Evolutionary conservation across 2,113 vertebrate genomes (phyloP).

Genomic region (Zosterops borbonicus): DNA sequence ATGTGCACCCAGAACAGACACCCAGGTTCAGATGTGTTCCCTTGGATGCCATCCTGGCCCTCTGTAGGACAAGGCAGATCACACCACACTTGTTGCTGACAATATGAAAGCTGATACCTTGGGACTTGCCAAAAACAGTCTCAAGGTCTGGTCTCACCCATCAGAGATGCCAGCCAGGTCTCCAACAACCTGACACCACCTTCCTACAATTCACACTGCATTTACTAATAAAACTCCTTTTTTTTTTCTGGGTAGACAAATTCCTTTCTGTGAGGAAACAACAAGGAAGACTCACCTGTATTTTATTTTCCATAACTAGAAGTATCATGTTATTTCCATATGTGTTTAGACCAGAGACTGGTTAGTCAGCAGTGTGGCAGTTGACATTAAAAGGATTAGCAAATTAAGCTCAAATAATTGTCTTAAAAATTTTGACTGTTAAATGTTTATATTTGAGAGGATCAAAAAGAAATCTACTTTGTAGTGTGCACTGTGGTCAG

Average conservation of each 20-base stretch:
- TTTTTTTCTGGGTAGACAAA: background rate
- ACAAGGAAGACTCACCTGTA: background rate
- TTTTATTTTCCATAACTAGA: background rate
- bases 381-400: slow-evolving; percentile 60
- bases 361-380: slow-evolving; percentile 3
- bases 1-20: background rate
- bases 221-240: background rate
- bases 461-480: slow-evolving; percentile 67
- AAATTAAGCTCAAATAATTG: slow-evolving; percentile 62
- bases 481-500: slow-evolving; percentile 25
- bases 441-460: slow-evolving; percentile 64
- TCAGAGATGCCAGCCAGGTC: background rate
- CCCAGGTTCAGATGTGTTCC: background rate
- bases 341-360: slow-evolving; percentile 7
- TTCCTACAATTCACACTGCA: background rate
- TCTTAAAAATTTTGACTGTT: slow-evolving; percentile 46
- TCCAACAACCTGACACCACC: background rate
- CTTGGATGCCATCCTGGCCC: background rate
- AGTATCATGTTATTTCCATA: background rate
- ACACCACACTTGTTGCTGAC: background rate
- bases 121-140: background rate
- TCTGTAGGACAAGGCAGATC: background rate
- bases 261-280: background rate
- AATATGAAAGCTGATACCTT: background rate
- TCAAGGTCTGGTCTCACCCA: background rate